Conservation (phyloP, 2,888 invertebrate genomes). For the Sturmia bella region DNA sequence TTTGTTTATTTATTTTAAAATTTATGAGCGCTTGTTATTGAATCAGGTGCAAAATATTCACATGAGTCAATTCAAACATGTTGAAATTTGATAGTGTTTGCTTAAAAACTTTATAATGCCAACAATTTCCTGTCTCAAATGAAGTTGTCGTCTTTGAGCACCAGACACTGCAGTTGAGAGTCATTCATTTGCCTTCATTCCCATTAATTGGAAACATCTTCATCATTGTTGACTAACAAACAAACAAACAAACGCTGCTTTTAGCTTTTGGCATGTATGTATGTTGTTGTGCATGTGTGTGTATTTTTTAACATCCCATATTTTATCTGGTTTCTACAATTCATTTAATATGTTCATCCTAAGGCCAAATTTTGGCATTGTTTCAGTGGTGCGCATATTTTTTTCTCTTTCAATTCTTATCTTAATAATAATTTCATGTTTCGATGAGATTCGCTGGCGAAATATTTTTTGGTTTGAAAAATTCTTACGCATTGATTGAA, state of each 20-base stretch:
- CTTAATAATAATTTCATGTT: constrained; percentile 50
- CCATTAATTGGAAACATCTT: constrained; percentile 61
- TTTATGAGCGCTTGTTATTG: constrained; percentile 49
- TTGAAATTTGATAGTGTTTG: constrained; percentile 52
- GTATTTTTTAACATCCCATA: constrained; percentile 56
- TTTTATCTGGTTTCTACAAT: constrained; percentile 59
- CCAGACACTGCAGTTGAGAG: constrained; percentile 24
- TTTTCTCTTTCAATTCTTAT: constrained; percentile 21
- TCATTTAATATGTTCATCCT: constrained; percentile 57
- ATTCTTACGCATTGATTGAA: constrained; percentile 68
- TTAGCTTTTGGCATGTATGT: constrained; percentile 21
- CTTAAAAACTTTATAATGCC: constrained; percentile 50
- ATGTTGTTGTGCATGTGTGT: constrained; percentile 28
- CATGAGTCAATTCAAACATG: constrained; percentile 37
- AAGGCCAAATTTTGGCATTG: constrained; percentile 50
- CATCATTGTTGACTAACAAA: constrained; percentile 26
- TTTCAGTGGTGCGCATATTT: not conserved
- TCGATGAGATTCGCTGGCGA: constrained; percentile 38
- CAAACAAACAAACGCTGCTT: constrained; percentile 12
- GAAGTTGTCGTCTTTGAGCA: constrained; percentile 35
- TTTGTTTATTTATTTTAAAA: constrained; percentile 31
- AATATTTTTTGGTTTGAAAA: constrained; percentile 44
- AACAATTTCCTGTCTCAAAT: constrained; percentile 64
- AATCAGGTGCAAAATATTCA: constrained; percentile 62
- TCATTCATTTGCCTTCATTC: constrained; percentile 45